Percentiles rank a stretch among this genome's conserved stretches.
phyloP scores from a whole-genome alignment of 2,888 invertebrate genomes.

The Apodemia duryi region DNA sequence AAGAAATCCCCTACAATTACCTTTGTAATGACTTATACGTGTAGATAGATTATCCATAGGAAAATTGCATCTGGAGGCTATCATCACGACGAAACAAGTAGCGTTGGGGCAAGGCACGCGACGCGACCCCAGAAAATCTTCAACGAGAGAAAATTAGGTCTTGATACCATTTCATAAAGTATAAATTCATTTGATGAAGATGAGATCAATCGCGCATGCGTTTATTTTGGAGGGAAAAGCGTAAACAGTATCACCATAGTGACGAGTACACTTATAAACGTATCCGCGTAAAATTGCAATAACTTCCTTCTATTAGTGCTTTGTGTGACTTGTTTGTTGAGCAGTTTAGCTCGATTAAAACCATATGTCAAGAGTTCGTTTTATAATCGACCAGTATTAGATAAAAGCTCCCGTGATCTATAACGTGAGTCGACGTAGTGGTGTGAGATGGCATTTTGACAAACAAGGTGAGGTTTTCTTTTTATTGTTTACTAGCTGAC shows the following conservation, averaged over 20 bases:
- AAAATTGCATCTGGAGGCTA: constrained; percentile 66
- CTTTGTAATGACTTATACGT: constrained; percentile 37
- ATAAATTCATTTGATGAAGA: constrained; percentile 26
- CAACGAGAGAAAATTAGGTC: constrained; percentile 17
- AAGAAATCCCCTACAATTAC: constrained; percentile 50
- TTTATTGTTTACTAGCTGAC: too few species aligned
- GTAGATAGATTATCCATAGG: constrained; percentile 27
- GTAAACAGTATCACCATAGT: constrained; percentile 63
- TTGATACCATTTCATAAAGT: constrained; percentile 17
- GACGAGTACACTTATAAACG: constrained; percentile 34
- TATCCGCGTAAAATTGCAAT: constrained; percentile 11
- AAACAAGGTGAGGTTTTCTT: neutral
- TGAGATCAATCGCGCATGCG: constrained; percentile 59
- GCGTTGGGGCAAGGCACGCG: constrained; percentile 53
- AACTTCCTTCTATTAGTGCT: constrained; percentile 5
- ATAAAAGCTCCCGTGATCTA: neutral
- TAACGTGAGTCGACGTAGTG: neutral
- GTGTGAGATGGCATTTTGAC: neutral
- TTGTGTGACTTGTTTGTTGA: constrained; percentile 8
- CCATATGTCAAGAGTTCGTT: neutral
- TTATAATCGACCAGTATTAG: neutral
- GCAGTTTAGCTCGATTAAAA: neutral
- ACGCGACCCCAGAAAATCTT: constrained; percentile 35
- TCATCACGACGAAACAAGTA: constrained; percentile 47
- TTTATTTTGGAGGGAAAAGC: constrained; percentile 70